Base-by-base conservation (phyloP, 1,140 invertebrate genomes). In the Drosophila micromelanica region DNA sequence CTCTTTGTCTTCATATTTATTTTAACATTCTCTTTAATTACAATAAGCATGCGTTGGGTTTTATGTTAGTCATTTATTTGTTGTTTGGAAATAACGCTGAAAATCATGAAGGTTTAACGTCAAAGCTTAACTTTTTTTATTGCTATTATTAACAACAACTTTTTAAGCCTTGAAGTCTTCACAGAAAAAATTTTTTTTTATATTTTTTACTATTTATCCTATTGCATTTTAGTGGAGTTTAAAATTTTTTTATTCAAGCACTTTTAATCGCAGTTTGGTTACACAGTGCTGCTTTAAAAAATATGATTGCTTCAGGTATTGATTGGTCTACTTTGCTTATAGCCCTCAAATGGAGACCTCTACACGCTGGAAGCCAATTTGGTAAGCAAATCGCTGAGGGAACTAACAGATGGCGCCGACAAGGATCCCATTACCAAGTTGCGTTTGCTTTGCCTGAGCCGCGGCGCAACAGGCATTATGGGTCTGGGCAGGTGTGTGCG, bases 391-490 rank as follows among this genome's bases (percentile, higher is more conserved):
- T 95, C 95, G 61, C 94, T 92, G 54, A 93, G 95, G 74, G 94
- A 94, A 15, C 91, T 94, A 40, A 90, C 93, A 63, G 71, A 93
- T 71, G 93, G 94, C 27, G 91, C 81, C 38, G 93, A 94, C 17
- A 95, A 94, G 48, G 97, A 98, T 92, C 95, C 96, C 3, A 93
- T 98, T 49, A 97, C 98, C 92, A 96, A 96, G 87, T 91, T 99
- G 60, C 94, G 98, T 48, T 92, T 97, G 46, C 92, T 97, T 20
- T 98, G 98, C 92, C 92, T 99, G 12, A 93, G 96, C 2, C 93
- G 98, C 67, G 98, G 98, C 51, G 96, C 97, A 15, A 95, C 94
- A 65, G 98, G 98, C 35, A 98, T 99, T 78, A 94, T 98, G 76
- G 97, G 96, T 0, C 92, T 99, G 42, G 97, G 96, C 80, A 97